These are phyloP conservation scores for Zelleria hepariella DNA, from an alignment of 2,888 invertebrate species.

Conservation along the genomic window DNA sequence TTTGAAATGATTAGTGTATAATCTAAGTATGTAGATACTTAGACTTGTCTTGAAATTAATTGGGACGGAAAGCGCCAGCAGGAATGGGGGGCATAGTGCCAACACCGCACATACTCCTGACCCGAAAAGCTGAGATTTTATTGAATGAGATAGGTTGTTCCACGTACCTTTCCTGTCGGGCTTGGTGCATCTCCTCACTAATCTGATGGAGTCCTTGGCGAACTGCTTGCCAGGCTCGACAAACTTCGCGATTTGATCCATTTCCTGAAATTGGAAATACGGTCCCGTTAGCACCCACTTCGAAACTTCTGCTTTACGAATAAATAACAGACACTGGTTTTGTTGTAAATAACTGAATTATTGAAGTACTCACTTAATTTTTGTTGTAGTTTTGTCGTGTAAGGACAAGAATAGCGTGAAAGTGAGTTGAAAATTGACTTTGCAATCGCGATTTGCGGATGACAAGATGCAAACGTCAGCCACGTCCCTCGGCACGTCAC, in stretches of 20 bases:
- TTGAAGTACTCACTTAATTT: neutral
- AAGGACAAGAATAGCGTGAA: neutral
- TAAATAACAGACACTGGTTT: neutral
- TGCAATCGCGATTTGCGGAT: neutral
- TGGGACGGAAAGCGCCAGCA: neutral
- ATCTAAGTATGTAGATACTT: too few relatives aligned
- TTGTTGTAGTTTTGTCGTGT: neutral
- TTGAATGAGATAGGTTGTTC: neutral
- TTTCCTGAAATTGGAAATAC: constrained; percentile 63
- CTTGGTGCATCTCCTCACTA: constrained; percentile 99
- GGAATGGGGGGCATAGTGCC: neutral
- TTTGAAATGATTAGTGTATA: too few relatives aligned
- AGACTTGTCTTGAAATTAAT: too few relatives aligned
- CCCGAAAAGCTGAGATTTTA: neutral
- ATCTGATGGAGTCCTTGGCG: constrained; percentile 97
- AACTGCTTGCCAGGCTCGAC: constrained; percentile 97
- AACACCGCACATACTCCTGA: constrained; percentile 1
- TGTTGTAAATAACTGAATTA: neutral
- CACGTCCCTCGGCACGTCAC: constrained; percentile 65
- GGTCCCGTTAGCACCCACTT: neutral
- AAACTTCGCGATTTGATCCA: constrained; percentile 98
- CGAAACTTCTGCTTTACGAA: neutral
- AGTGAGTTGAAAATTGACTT: neutral
- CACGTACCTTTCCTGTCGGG: constrained; percentile 95
- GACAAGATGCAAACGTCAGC: constrained; percentile 52